Evolutionary conservation across 2,888 invertebrate genomes (phyloP).

Genomic region (Trypoxylon attenuatum): DNA sequence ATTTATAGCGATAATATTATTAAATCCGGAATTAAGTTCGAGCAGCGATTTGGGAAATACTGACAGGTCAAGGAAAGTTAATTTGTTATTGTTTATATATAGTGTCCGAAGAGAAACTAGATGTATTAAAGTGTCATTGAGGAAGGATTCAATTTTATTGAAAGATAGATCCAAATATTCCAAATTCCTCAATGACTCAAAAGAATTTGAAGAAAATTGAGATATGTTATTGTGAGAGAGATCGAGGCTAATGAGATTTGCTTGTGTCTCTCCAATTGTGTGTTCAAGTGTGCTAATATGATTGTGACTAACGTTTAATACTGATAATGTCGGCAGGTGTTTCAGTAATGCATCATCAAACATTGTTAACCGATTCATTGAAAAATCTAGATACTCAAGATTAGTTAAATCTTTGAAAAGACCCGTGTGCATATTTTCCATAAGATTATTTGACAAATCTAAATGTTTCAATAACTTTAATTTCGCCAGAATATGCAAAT

Average conservation of each 20-base stretch:
- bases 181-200: constrained; percentile 74
- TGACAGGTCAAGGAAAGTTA: constrained; percentile 48
- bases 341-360: constrained; percentile 74
- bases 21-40: constrained; percentile 55
- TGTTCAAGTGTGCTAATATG: constrained; percentile 68
- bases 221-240: constrained; percentile 71
- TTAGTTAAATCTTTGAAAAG: constrained; percentile 70
- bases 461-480: constrained; percentile 74
- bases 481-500: constrained; percentile 75
- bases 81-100: constrained; percentile 56
- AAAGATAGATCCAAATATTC: constrained; percentile 68
- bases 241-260: constrained; percentile 57
- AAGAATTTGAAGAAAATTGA: constrained; percentile 72
- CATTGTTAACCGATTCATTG: constrained; percentile 74
- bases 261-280: constrained; percentile 64
- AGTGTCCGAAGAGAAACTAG: constrained; percentile 47
- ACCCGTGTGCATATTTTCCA: constrained; percentile 73
- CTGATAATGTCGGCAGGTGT: constrained; percentile 73
- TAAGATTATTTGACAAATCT: constrained; percentile 77
- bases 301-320: constrained; percentile 77
- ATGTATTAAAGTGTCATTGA: constrained; percentile 27
- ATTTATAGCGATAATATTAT: constrained; percentile 49
- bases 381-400: constrained; percentile 75
- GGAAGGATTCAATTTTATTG: constrained; percentile 55
- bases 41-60: constrained; percentile 53